phyloP scores from a whole-genome alignment of 2,113 vertebrate species.

The Miniopterus natalensis region DNA sequence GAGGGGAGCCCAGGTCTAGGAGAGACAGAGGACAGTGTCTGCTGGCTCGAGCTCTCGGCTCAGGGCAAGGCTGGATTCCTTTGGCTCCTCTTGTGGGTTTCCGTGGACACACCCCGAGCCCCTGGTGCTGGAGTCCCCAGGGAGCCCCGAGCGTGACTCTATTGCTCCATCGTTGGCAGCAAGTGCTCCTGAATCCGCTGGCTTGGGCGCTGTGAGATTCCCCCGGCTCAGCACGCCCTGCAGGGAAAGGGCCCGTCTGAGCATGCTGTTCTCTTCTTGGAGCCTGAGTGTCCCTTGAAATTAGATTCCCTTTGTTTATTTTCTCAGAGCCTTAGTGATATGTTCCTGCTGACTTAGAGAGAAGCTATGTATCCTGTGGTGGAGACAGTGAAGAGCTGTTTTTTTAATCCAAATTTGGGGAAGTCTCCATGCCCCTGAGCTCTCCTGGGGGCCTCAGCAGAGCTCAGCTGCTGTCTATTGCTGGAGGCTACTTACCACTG shows the following conservation, averaged over 20 bases:
- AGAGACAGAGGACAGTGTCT: background rate
- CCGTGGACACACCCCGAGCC: background rate
- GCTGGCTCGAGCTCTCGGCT: background rate
- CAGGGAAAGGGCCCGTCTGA: background rate
- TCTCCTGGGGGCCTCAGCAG: background rate
- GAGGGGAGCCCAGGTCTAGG: background rate
- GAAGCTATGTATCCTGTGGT: constrained; percentile 73
- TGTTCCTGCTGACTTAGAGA: constrained; percentile 73
- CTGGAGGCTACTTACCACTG: background rate
- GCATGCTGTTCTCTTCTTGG: constrained; percentile 53
- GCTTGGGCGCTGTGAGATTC: background rate
- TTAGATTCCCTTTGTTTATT: constrained; percentile 80
- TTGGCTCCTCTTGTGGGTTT: constrained; percentile 65
- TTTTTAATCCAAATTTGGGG: constrained; percentile 83
- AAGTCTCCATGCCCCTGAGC: constrained; percentile 31
- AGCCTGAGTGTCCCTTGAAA: constrained; percentile 73
- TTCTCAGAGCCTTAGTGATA: constrained; percentile 77
- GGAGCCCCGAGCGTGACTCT: constrained; percentile 27
- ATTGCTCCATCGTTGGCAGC: constrained; percentile 26
- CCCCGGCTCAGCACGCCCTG: background rate
- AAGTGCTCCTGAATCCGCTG: background rate
- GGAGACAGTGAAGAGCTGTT: constrained; percentile 63
- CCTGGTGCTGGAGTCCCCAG: background rate
- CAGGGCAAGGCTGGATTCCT: background rate
- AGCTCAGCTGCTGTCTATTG: background rate